Percentiles rank a stretch among this genome's conserved stretches.
phyloP scores from a whole-genome alignment of 2,113 vertebrate genomes.

The Perccottus glenii region DNA sequence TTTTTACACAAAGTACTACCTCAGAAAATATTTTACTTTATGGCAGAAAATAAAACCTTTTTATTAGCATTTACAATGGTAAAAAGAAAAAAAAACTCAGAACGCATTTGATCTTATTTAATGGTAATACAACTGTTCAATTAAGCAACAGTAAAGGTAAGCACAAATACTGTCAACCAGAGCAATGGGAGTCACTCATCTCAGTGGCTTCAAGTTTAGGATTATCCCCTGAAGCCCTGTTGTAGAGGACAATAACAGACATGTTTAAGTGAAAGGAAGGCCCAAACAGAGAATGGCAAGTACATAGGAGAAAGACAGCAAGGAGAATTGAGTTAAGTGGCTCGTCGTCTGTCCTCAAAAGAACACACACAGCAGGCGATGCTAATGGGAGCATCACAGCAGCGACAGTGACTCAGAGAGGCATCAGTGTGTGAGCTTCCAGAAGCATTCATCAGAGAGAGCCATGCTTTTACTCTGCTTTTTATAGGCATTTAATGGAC shows the following conservation, averaged over 20 bases:
- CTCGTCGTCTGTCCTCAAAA: slow-evolving; percentile 20
- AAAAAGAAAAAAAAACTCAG: too few species aligned
- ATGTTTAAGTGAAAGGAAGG: slow-evolving; percentile 14
- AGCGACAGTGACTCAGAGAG: background rate
- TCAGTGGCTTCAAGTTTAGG: background rate
- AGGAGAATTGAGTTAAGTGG: slow-evolving; percentile 59
- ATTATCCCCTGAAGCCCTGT: background rate
- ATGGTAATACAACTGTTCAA: too few species aligned
- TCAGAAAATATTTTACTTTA: too few species aligned
- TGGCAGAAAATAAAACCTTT: too few species aligned
- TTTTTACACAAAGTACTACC: too few species aligned
- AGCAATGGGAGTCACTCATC: background rate
- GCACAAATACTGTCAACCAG: background rate
- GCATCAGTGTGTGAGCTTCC: too few species aligned
- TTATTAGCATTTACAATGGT: too few species aligned
- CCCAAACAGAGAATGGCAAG: background rate
- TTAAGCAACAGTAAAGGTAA: background rate
- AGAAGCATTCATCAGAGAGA: slow-evolving; percentile 9
- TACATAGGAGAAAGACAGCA: slow-evolving; percentile 37
- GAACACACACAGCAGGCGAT: background rate
- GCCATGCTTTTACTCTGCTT: slow-evolving; percentile 13
- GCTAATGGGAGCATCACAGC: slow-evolving; percentile 17
- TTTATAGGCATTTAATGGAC: slow-evolving; percentile 52
- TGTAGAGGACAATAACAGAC: background rate
- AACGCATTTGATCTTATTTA: too few species aligned